Percentiles rank a stretch among this genome's conserved stretches.
These are phyloP conservation scores for Decapterus maruadsi DNA, from an alignment of 2,797 vertebrate species.

Conservation along the genomic window DNA sequence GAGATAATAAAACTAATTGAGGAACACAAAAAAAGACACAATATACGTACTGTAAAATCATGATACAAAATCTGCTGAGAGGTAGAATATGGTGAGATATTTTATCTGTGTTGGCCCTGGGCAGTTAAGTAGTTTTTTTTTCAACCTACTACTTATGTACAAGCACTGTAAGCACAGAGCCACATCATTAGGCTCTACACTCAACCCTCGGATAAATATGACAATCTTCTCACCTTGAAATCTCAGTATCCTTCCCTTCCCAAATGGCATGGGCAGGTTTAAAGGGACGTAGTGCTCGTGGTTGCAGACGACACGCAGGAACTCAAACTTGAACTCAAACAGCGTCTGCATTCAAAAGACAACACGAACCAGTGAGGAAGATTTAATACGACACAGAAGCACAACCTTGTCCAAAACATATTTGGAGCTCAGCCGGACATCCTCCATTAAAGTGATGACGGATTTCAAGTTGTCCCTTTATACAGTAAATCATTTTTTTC, in stretches of 20 bases:
- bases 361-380: slow-evolving; percentile 11
- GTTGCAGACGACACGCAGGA: slow-evolving; percentile 96
- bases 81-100: background rate
- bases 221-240: slow-evolving; percentile 91
- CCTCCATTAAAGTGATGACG: background rate
- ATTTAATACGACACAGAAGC: background rate
- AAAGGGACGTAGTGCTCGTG: slow-evolving; percentile 98
- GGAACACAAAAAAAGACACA: slow-evolving; percentile 60
- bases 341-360: slow-evolving; percentile 87
- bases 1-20: slow-evolving; percentile 86
- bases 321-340: slow-evolving; percentile 99
- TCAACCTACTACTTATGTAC: background rate
- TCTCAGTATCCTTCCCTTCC: slow-evolving; percentile 94
- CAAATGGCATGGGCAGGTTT: slow-evolving; percentile 98
- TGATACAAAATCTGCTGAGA: background rate
- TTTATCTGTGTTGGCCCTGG: background rate
- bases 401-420: background rate
- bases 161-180: background rate
- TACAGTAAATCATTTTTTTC: background rate
- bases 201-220: background rate
- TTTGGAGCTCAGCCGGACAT: background rate
- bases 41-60: slow-evolving; percentile 52
- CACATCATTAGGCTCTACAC: background rate
- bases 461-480: background rate
- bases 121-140: background rate